phyloP scores from a whole-genome alignment of 2,797 vertebrate genomes.

The Glossophaga mutica region DNA sequence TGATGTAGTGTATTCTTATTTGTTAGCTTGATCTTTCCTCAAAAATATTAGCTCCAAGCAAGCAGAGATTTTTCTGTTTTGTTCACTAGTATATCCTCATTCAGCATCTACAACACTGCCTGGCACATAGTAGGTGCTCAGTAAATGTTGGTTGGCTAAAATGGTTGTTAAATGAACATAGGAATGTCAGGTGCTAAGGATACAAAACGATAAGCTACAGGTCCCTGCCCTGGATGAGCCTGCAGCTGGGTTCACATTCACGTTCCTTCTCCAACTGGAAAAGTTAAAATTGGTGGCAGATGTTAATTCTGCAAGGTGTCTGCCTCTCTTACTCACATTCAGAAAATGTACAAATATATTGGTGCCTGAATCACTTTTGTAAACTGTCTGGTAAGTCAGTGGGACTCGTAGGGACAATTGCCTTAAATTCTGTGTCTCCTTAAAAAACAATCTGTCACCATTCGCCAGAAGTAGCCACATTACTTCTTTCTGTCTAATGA shows the following conservation, averaged over 20 bases:
- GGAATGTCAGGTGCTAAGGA: neutral
- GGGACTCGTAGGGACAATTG: neutral
- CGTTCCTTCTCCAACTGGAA: neutral
- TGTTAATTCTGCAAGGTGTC: neutral
- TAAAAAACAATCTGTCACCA: constrained; percentile 12
- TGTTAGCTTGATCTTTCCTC: neutral
- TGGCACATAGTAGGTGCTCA: neutral
- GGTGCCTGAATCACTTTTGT: neutral
- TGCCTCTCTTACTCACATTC: neutral
- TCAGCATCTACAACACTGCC: neutral
- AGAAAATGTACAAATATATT: neutral
- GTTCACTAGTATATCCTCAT: neutral
- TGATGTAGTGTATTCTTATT: neutral
- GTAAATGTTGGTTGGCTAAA: neutral
- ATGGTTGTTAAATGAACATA: neutral
- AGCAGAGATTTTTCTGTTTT: neutral
- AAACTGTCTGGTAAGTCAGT: neutral
- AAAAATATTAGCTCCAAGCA: neutral
- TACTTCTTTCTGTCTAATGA: constrained; percentile 52
- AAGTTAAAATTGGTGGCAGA: neutral
- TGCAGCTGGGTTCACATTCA: neutral
- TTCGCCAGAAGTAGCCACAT: constrained; percentile 44
- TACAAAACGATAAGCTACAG: neutral
- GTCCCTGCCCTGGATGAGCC: neutral
- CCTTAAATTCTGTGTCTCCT: constrained; percentile 18